Conservation (phyloP, 1,140 invertebrate species). For the Anastrepha obliqua region DNA sequence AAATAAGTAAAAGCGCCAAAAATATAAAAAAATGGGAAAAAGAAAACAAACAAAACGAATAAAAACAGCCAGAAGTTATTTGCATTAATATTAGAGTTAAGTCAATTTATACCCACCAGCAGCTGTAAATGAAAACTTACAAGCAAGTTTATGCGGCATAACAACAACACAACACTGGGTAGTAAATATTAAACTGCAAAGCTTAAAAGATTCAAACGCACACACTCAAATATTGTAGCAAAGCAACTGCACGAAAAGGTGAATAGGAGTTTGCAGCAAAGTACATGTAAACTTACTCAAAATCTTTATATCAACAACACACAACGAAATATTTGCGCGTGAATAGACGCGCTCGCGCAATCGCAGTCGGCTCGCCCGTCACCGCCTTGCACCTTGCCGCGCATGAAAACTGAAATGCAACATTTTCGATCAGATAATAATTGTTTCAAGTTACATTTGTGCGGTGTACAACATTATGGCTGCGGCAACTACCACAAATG, state of each 20-base stretch:
- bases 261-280: neutral
- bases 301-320: neutral
- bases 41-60: neutral
- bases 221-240: neutral
- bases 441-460: constrained; percentile 58
- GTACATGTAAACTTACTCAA: constrained; percentile 29
- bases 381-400: neutral
- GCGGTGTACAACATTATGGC: constrained; percentile 58
- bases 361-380: neutral
- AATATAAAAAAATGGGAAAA: no score
- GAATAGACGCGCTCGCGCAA: constrained; percentile 6
- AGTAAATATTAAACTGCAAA: neutral
- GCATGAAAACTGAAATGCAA: constrained; percentile 21
- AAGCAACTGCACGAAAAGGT: neutral
- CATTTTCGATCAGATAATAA: constrained; percentile 58
- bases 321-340: neutral
- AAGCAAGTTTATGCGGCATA: neutral
- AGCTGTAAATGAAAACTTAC: constrained; percentile 59
- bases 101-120: constrained; percentile 71
- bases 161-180: neutral
- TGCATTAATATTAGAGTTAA: constrained; percentile 69
- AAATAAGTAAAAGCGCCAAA: constrained; percentile 16
- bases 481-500: constrained; percentile 35
- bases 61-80: constrained; percentile 65
- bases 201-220: neutral